phyloP scores from a whole-genome alignment of 2,113 vertebrate genomes.

The Pan paniscus region DNA sequence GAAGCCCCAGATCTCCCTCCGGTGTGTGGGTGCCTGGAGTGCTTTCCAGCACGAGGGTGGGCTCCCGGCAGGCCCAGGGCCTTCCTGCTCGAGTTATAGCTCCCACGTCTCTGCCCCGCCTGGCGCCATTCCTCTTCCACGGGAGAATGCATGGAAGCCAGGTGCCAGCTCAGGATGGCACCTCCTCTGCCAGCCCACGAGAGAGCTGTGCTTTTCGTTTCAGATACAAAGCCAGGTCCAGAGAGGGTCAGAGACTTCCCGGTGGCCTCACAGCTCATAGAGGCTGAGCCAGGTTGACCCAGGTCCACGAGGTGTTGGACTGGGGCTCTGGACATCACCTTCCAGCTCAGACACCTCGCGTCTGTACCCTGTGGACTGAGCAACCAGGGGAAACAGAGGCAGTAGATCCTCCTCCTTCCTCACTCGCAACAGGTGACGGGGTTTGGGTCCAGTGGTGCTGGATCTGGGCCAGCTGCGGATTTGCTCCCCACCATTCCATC shows the following conservation, averaged over 20 bases:
- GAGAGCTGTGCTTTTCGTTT: neutral
- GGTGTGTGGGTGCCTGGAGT: no score
- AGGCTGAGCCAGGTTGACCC: neutral
- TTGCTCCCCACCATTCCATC: neutral
- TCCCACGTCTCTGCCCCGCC: no score
- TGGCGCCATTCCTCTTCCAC: no score
- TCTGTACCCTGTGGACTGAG: neutral
- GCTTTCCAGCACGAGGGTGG: no score
- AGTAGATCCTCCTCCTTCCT: neutral
- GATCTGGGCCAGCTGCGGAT: neutral
- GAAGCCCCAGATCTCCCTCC: no score
- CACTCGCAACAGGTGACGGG: neutral
- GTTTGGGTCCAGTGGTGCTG: constrained; percentile 27
- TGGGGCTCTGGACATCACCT: neutral
- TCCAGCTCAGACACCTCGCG: neutral
- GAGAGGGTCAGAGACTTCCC: neutral
- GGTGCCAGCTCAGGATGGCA: no score
- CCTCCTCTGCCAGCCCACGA: no score
- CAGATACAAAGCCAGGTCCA: neutral
- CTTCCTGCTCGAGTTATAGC: no score
- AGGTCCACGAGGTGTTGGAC: neutral
- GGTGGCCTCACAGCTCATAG: neutral
- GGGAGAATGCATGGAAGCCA: no score
- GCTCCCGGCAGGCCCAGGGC: no score
- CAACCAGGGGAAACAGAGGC: fast-evolving